Evolutionary conservation across 2,797 vertebrate species (phyloP).

Genomic region (Pelodytes ibericus): DNA sequence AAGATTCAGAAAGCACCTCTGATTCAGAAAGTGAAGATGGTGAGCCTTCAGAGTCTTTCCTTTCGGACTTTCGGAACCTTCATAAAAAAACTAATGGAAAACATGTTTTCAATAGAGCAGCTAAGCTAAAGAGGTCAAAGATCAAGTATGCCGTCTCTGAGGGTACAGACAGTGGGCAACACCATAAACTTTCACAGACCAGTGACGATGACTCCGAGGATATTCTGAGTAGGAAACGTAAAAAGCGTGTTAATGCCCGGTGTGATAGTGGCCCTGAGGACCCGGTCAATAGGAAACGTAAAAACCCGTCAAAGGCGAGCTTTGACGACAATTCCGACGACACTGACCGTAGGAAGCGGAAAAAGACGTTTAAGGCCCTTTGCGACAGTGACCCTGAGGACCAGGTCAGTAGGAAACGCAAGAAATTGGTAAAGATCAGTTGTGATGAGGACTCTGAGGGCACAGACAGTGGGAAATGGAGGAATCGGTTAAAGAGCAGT

Average conservation of each 20-base stretch:
- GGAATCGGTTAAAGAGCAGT: conserved; percentile 57
- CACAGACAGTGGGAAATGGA: conserved; percentile 8
- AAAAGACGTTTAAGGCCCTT: neutral
- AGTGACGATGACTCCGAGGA: no score
- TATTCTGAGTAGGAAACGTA: no score
- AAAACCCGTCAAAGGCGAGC: neutral
- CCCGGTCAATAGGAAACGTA: neutral
- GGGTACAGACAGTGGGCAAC: no score
- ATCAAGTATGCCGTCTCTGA: no score
- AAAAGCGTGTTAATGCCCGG: neutral
- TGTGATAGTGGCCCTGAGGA: neutral
- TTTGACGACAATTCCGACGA: conserved; percentile 29
- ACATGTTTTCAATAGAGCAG: neutral
- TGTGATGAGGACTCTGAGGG: no score
- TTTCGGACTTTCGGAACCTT: neutral
- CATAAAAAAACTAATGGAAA: neutral
- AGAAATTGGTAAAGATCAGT: conserved; percentile 36
- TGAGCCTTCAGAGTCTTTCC: neutral
- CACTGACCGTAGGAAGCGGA: neutral
- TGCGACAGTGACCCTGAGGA: neutral
- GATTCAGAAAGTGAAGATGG: conserved; percentile 59
- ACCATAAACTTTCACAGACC: no score
- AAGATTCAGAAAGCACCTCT: conserved; percentile 59
- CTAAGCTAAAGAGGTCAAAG: neutral
- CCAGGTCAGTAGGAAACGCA: neutral